Conservation (phyloP, 2,113 vertebrate genomes). For the Balaeniceps rex region DNA sequence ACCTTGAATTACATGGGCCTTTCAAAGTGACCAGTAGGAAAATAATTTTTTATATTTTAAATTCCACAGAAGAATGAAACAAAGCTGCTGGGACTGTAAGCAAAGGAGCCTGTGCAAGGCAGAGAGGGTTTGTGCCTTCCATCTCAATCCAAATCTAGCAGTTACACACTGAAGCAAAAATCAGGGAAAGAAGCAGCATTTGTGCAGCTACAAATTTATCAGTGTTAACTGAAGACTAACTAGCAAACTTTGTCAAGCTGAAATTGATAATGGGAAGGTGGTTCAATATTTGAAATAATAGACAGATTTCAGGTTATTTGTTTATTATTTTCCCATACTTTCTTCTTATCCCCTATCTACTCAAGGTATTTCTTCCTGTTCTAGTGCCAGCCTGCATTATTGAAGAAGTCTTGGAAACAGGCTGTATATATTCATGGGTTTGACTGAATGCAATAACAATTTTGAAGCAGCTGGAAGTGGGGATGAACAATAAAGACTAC, state of each 20-base stretch:
- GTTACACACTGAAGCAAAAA: neutral
- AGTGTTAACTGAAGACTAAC: neutral
- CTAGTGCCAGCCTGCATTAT: neutral
- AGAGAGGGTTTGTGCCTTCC: neutral
- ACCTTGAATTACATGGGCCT: neutral
- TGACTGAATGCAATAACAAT: neutral
- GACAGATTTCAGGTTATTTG: neutral
- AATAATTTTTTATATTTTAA: neutral
- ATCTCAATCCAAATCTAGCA: neutral
- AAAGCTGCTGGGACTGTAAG: neutral
- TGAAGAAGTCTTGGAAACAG: neutral
- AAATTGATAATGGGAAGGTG: neutral
- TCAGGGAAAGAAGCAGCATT: neutral
- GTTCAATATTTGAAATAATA: neutral
- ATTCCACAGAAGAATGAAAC: neutral
- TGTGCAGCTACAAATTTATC: neutral
- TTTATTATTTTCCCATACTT: neutral
- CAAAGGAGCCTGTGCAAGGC: neutral
- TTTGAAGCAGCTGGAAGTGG: neutral
- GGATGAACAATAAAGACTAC: neutral
- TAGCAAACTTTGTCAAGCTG: neutral
- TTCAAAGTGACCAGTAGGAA: neutral
- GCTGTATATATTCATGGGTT: neutral
- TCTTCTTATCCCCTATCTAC: neutral
- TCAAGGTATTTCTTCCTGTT: neutral